These are phyloP conservation scores for Pampusana beccarii DNA, from an alignment of 2,113 vertebrate species.

Conservation along the genomic window DNA sequence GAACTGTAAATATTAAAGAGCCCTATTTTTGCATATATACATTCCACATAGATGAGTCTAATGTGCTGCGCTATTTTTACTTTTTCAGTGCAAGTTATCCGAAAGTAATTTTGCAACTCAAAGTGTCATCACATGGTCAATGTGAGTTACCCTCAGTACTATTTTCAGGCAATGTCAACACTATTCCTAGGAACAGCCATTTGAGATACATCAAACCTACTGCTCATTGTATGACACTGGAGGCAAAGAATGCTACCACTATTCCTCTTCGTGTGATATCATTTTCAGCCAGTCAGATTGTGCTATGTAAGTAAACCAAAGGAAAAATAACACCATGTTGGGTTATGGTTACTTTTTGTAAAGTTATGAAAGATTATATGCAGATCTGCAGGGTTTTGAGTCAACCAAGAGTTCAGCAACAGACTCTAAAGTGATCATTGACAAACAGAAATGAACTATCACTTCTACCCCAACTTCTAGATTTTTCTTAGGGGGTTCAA, in stretches of 20 bases:
- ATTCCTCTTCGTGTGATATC: background rate
- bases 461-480: background rate
- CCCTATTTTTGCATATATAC: constrained; percentile 62
- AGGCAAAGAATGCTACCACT: background rate
- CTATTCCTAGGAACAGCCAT: background rate
- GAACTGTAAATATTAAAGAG: constrained; percentile 60
- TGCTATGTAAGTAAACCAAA: background rate
- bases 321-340: background rate
- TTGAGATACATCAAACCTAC: constrained; percentile 1
- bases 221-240: background rate
- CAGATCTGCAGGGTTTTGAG: background rate
- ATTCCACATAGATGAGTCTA: constrained; percentile 57
- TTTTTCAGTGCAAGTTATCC: constrained; percentile 59
- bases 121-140: constrained; percentile 53
- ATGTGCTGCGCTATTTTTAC: constrained; percentile 55
- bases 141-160: constrained; percentile 39
- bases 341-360: background rate
- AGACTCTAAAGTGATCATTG: background rate
- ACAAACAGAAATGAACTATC: background rate
- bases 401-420: background rate
- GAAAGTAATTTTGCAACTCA: constrained; percentile 65
- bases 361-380: background rate
- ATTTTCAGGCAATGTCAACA: constrained; percentile 51
- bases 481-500: background rate
- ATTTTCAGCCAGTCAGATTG: background rate